Evolutionary conservation across 2,888 invertebrate genomes (phyloP).

Genomic region (Cheilosia impressa): DNA sequence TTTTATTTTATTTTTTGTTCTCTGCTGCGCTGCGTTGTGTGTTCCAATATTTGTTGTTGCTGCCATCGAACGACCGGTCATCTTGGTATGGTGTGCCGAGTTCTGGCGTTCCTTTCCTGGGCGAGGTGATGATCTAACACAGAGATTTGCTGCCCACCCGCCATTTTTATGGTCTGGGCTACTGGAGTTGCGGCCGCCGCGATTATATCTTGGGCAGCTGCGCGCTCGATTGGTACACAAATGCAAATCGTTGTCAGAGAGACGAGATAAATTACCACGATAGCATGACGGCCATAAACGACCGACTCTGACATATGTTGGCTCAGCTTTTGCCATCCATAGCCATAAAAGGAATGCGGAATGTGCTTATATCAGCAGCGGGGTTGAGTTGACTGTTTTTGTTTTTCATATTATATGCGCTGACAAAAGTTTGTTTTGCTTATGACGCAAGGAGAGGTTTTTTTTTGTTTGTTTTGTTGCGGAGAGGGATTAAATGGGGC

Average conservation of each 20-base stretch:
- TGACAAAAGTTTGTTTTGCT: slow-evolving; percentile 15
- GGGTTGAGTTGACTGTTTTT: neutral
- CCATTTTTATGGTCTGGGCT: slow-evolving; percentile 73
- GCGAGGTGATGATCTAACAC: slow-evolving; percentile 74
- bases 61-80: slow-evolving; percentile 16
- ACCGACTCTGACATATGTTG: slow-evolving; percentile 41
- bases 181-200: slow-evolving; percentile 58
- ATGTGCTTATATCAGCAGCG: slow-evolving; percentile 26
- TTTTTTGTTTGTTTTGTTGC: neutral
- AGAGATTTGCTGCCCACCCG: slow-evolving; percentile 73
- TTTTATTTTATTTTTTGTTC: slow-evolving; percentile 21
- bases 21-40: neutral
- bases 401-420: too few relatives aligned
- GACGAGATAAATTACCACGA: slow-evolving; percentile 68
- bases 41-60: slow-evolving; percentile 37
- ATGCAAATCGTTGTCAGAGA: slow-evolving; percentile 69
- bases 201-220: slow-evolving; percentile 62
- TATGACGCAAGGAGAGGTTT: slow-evolving; percentile 10
- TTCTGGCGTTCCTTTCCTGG: slow-evolving; percentile 61
- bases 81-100: slow-evolving; percentile 11
- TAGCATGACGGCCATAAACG: slow-evolving; percentile 64
- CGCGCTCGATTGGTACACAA: slow-evolving; percentile 69
- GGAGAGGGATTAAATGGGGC: neutral
- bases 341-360: slow-evolving; percentile 45
- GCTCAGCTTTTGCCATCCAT: neutral